Evolutionary conservation across 2,113 vertebrate genomes (phyloP), one percentile per base, ranked within the genome.

Genomic region (Phoxinus phoxinus): DNA sequence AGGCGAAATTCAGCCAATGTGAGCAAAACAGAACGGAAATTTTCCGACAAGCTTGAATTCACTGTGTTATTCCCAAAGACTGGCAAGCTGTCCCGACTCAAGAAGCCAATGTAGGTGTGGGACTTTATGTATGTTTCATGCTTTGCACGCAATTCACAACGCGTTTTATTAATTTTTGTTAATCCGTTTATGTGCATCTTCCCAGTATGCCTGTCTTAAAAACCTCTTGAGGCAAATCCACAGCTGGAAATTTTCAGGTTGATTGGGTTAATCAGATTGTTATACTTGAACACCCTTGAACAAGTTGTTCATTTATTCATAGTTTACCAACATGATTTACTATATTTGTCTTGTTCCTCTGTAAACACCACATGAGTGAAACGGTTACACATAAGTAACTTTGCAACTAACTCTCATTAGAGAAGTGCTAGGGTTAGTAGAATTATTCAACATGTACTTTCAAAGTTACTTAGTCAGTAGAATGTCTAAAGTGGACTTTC

Each of bases 111-210:
- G 35, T 59, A 27, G 44, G 63, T 32, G 65, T 53, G 37, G 56
- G 76, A 61, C 13, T 44, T 86, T 86, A 80, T 44, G 41, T 35
- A 56, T 90, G 90, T 94, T 87, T 92, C 90, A 90, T 88, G 87
- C 87, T 88, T 93, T 89, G 88, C 90, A 90, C 89, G 87, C 89
- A 91, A 88, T 77, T 90, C 90, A 89, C 90, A 89, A 88, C 88
- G 87, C 87, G 84, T 83, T 84, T 87, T 90, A 91, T 94, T 93
- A 92, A 94, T 94, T 92, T 44, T 91, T 83, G 65, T 63, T 93
- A 93, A 94, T 93, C 89, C 91, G 89, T 90, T 94, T 94, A 86
- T 90, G 91, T 92, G 92, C 90, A 93, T 92, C 89, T 91, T 90
- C 84, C 51, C 86, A 72, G 69, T n/a, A 89, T 85, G 85, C 72